Evolutionary conservation across 2,113 vertebrate genomes (phyloP), one percentile per base, ranked within the genome.

Genomic region (Bubo bubo): DNA sequence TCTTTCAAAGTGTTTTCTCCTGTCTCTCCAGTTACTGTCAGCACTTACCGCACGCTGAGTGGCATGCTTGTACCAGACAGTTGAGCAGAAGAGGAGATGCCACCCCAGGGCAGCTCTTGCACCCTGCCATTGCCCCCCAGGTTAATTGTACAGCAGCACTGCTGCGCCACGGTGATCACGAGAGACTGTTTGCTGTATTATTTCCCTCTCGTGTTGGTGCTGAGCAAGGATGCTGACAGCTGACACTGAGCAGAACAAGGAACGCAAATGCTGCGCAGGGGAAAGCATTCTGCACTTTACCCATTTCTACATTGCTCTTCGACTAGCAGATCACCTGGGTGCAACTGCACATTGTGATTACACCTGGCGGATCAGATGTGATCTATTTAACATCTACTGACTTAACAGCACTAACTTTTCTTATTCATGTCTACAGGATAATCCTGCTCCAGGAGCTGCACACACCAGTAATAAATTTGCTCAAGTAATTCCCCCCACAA

Each of bases 111-210:
- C 50, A 45, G 58, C 56, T 52, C 14, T 10, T 37, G 52, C 50
- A 67, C 10, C 17, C 32, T 3, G 1, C 28, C 35, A 4, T 7
- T 53, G 5, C 9, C 37, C 43, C 34, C 20, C 16, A 10, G 12
- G 19, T 41, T 47, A 55, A 14, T 4, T 41, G 37, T 5, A 24
- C 80, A 50, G 60, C 41, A 50, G 22, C 68, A 12, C 32, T 39
- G 9, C 16, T 0, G 1, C 1, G 7, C 28, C 47, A 22, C 56
- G 21, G 45, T 14, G 35, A 58, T 23, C 41, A 47, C 0, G 1
- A 53, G 32, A 56, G 39, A 39, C 30, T 32, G 1, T n/a, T 12
- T 9, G 30, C 68, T 64, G 12, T 19, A 35, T 7, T 19, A 3
- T 47, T 89, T 67, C 63, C 27, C 32, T 60, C 67, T 58, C 0